phyloP scores from a whole-genome alignment of 2,888 invertebrate genomes.

The Aphrophora alni region DNA sequence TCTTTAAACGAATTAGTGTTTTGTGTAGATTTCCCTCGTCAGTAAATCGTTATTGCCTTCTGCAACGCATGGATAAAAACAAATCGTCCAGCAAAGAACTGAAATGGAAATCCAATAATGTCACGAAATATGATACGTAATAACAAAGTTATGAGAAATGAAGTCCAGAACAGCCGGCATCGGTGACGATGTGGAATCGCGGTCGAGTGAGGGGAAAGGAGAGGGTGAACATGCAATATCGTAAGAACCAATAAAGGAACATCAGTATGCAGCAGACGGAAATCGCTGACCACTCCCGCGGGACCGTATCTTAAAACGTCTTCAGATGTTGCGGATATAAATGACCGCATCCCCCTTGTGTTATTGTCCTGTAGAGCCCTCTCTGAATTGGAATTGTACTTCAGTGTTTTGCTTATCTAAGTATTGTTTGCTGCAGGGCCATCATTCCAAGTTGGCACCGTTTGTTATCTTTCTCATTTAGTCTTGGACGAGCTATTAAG shows the following conservation, averaged over 20 bases:
- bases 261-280: constrained; percentile 4
- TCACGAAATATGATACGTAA: constrained; percentile 18
- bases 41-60: too few species aligned
- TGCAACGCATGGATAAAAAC: neutral
- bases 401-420: constrained; percentile 11
- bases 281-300: neutral
- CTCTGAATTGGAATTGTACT: constrained; percentile 9
- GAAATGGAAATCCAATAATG: constrained; percentile 18
- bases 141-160: constrained; percentile 14
- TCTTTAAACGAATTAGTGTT: too few species aligned
- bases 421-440: neutral
- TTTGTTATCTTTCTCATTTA: neutral
- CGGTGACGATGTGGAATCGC: neutral
- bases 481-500: neutral
- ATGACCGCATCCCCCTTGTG: neutral
- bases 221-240: constrained; percentile 3
- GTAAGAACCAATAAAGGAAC: constrained; percentile 23
- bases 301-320: neutral
- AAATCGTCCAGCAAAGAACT: neutral
- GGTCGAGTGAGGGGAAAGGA: neutral
- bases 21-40: too few species aligned
- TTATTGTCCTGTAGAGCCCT: neutral
- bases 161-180: constrained; percentile 7
- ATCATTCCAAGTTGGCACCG: neutral
- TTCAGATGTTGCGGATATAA: constrained; percentile 1